Base-by-base conservation (phyloP, 1,140 invertebrate genomes). In the Brachionus koreanus region DNA sequence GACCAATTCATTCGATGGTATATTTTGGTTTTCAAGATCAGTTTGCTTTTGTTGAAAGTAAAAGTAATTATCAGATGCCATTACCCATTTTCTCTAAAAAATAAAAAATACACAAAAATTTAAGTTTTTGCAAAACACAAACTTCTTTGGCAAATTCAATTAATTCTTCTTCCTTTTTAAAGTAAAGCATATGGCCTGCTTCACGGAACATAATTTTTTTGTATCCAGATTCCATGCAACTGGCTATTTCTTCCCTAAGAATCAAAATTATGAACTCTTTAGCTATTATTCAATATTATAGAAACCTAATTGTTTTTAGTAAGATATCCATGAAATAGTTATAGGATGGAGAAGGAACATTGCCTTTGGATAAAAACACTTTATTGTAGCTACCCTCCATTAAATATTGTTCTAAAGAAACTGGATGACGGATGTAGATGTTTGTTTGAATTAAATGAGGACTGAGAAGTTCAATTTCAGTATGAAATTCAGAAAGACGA, bases 361-460 rank as follows among this genome's bases (percentile, higher is more conserved):
- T 96, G 52, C 92, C 94, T 90, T 96, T 92, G 3, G 93, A 93
- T 52, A 94, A 87, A 86, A 94, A 95, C 79, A 95, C 93, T 89
- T 99, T 99, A 87, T 98, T 98, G 86, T 98, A 99, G 83, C 94
- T 96, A 35, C 98, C 97, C 89, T 99, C 98, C 96, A 99, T 99
- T 52, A 99, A 90, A 89, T 96, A 98, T 86, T 99, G 97, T 86
- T 99, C 97, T 84, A 99, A 90, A 39, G 94, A 95, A 0, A 99
- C 90, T 0, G 97, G 96, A 87, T 98, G 95, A 83, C 92, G 92
- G 42, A 99, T 97, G 87, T 97, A 99, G 72, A 95, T 92, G 87
- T 98, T 97, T 23, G 83, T 86, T 87, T 97, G 93, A 85, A 98
- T 93, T 74, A 95, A 93, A 88, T 96, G 94, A 39, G 94, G 92